Conservation (phyloP, 2,797 vertebrate genomes). For the Tamandua tetradactyla region DNA sequence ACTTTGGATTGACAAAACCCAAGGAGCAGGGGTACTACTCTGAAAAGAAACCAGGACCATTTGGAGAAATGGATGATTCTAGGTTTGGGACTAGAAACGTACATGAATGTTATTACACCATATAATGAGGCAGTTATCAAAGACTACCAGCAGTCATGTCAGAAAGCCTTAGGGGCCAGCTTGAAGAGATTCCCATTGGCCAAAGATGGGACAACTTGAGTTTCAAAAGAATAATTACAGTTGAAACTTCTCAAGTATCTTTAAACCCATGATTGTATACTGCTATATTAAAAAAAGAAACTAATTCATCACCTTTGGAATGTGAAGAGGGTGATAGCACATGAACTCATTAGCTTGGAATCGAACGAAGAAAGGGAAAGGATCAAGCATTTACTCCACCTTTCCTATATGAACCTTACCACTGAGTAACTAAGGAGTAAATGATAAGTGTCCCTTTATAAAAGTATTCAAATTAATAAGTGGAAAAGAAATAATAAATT, state of each 20-base stretch:
- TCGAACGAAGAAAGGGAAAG: not conserved
- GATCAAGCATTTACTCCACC: not conserved
- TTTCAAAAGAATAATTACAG: constrained; percentile 24
- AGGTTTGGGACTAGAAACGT: not conserved
- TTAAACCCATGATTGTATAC: not conserved
- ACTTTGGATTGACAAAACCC: too few relatives aligned
- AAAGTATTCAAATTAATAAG: constrained; percentile 40
- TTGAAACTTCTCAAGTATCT: constrained; percentile 40
- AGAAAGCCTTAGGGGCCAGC: not conserved
- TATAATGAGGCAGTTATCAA: constrained; percentile 13
- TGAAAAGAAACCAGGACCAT: not conserved
- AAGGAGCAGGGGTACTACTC: too few relatives aligned
- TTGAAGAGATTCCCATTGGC: not conserved
- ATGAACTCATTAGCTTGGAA: not conserved
- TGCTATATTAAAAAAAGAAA: not conserved
- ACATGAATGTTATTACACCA: not conserved
- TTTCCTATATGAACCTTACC: not conserved
- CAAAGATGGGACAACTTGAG: not conserved
- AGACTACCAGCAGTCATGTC: not conserved
- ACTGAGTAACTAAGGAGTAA: not conserved
- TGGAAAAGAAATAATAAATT: not conserved
- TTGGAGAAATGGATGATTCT: not conserved
- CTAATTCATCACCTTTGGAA: not conserved
- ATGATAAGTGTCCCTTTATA: not conserved
- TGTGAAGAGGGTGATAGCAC: not conserved